phyloP scores from a whole-genome alignment of 2,113 vertebrate species.

The Fregetta grallaria region DNA sequence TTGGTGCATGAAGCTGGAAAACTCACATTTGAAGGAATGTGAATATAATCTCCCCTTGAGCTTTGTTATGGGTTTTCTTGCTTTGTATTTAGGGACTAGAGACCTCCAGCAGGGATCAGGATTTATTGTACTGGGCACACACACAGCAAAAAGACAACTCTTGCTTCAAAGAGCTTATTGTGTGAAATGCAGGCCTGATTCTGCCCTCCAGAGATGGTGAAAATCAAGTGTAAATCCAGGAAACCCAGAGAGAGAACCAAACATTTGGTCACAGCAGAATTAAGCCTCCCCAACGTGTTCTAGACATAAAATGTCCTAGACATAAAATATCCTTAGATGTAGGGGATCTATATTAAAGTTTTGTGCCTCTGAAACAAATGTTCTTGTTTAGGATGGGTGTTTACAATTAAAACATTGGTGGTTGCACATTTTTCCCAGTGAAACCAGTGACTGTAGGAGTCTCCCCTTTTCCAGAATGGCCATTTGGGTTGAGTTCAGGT shows the following conservation, averaged over 20 bases:
- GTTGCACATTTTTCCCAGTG: not conserved
- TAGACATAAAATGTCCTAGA: not conserved
- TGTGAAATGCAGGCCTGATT: not conserved
- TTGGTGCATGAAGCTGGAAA: not conserved
- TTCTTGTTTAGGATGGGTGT: not conserved
- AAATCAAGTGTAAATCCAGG: not conserved
- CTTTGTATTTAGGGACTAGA: not conserved
- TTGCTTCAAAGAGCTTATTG: not conserved
- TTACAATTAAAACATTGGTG: not conserved
- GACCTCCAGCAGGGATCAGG: not conserved
- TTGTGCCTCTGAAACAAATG: not conserved
- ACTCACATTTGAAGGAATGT: not conserved
- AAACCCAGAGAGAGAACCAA: not conserved
- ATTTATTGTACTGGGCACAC: not conserved
- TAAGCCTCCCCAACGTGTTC: not conserved
- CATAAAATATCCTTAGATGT: not conserved
- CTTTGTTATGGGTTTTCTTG: not conserved
- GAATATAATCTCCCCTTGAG: not conserved
- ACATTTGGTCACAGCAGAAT: not conserved
- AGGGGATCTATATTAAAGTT: not conserved
- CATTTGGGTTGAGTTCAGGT: too few species aligned
- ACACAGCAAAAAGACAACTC: not conserved
- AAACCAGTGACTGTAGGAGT: not conserved
- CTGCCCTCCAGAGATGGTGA: not conserved
- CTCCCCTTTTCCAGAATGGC: not conserved